These are phyloP conservation scores for Tringa solitaria DNA, from an alignment of 2,113 vertebrate genomes.

Conservation along the genomic window DNA sequence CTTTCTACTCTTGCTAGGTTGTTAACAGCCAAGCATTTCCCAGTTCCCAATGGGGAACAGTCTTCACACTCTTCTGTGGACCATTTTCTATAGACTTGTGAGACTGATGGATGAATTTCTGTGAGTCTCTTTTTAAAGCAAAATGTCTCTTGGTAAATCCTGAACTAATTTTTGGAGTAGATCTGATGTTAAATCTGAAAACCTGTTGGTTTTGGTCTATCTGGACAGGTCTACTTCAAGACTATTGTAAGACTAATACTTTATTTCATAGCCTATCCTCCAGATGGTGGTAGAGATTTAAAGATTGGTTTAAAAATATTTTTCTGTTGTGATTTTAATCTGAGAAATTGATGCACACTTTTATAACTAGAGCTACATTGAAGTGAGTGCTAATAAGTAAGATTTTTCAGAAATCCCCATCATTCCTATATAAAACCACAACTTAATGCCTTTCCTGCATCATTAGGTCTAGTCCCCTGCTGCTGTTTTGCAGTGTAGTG, in stretches of 20 bases:
- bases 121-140: background rate
- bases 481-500: background rate
- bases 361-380: background rate
- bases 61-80: background rate
- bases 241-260: background rate
- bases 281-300: slow-evolving; percentile 66
- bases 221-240: background rate
- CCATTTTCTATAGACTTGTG: background rate
- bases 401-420: background rate
- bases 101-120: background rate
- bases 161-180: background rate
- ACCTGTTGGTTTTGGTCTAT: background rate
- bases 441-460: background rate
- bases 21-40: background rate
- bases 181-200: background rate
- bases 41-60: background rate
- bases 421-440: background rate
- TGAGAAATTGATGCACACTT: background rate
- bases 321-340: background rate
- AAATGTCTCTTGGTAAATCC: background rate
- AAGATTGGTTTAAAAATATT: background rate
- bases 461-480: background rate
- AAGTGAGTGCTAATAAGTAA: background rate
- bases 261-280: slow-evolving; percentile 30
- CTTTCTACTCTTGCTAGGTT: background rate